Conservation (phyloP, 2,888 invertebrate genomes). For the Cacoxenus indagator region DNA sequence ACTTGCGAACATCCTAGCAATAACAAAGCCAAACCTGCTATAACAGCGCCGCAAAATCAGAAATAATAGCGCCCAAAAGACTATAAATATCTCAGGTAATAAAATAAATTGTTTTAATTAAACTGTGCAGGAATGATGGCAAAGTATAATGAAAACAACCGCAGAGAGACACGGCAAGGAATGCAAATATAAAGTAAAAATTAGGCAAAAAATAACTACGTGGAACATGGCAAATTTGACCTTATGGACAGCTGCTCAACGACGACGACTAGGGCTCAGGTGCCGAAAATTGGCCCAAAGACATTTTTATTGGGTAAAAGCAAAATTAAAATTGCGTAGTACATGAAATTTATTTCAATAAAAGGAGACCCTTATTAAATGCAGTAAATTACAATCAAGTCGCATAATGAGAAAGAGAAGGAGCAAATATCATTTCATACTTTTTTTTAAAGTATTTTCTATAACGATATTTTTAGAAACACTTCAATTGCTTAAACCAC, state of each 20-base stretch:
- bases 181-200: background rate
- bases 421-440: background rate
- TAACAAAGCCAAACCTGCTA: background rate
- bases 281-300: background rate
- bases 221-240: background rate
- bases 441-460: background rate
- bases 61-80: conserved; percentile 38
- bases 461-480: background rate
- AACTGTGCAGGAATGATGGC: conserved; percentile 34
- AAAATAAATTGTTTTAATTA: conserved; percentile 56
- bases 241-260: background rate
- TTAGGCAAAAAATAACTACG: background rate
- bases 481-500: background rate
- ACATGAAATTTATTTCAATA: background rate
- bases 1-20: too few relatives aligned
- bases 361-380: background rate
- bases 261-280: background rate
- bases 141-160: background rate
- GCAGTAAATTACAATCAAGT: background rate
- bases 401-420: background rate
- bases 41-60: background rate
- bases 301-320: background rate
- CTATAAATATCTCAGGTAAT: conserved; percentile 51
- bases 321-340: background rate
- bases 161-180: background rate